Conservation (phyloP, 2,888 invertebrate genomes). For the Thecocarcelia acutangulata region DNA sequence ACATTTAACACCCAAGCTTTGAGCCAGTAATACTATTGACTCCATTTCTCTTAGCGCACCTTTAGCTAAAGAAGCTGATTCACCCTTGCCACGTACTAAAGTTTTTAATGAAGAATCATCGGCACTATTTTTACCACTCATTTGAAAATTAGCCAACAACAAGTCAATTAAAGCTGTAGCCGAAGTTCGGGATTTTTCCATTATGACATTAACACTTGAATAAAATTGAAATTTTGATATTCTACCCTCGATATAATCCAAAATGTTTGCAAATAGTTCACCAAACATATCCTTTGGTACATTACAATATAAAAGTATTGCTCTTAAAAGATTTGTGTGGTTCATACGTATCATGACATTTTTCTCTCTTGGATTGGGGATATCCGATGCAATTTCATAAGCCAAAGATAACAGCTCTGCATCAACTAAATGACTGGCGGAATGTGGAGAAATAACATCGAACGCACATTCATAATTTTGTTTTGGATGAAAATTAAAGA, state of each 20-base stretch:
- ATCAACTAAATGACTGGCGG: slow-evolving; percentile 89
- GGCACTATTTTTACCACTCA: slow-evolving; percentile 77
- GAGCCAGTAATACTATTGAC: slow-evolving; percentile 86
- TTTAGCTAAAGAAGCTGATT: slow-evolving; percentile 85
- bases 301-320: slow-evolving; percentile 90
- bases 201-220: slow-evolving; percentile 85
- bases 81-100: slow-evolving; percentile 87
- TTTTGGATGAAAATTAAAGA: slow-evolving; percentile 91
- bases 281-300: slow-evolving; percentile 86
- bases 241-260: slow-evolving; percentile 83
- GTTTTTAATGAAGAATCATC: slow-evolving; percentile 81
- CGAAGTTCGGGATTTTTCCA: slow-evolving; percentile 82
- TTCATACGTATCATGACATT: slow-evolving; percentile 89
- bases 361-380: slow-evolving; percentile 85
- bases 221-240: slow-evolving; percentile 87
- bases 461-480: slow-evolving; percentile 96
- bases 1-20: slow-evolving; percentile 89
- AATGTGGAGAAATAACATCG: slow-evolving; percentile 92
- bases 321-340: slow-evolving; percentile 88
- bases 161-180: slow-evolving; percentile 78
- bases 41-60: slow-evolving; percentile 89
- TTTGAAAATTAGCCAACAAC: slow-evolving; percentile 76
- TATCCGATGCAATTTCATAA: slow-evolving; percentile 87
- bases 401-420: slow-evolving; percentile 92
- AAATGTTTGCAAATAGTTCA: slow-evolving; percentile 76